A percentile compares a stretch with the other conserved stretches of the same genome.
Evolutionary conservation across 2,888 invertebrate genomes (phyloP).

Genomic region (Euproctis similis): DNA sequence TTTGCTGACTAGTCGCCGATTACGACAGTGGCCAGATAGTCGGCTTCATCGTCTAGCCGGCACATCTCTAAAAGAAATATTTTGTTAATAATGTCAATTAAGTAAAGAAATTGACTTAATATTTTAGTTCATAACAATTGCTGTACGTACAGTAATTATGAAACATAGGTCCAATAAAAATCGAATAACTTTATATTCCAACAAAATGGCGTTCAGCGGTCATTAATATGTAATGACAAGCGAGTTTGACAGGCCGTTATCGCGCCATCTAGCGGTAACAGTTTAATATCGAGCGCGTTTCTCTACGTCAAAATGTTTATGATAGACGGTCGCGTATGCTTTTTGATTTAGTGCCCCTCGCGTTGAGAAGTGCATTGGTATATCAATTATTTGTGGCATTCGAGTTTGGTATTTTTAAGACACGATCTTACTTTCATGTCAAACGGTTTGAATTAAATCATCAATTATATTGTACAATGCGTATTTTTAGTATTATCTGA

Average conservation of each 20-base stretch:
- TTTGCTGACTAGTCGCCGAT: no score
- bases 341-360: conserved; percentile 70
- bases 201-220: conserved; percentile 47
- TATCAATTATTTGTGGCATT: conserved; percentile 71
- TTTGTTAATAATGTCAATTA: no score
- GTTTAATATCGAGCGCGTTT: conserved; percentile 65
- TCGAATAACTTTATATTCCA: conserved; percentile 52
- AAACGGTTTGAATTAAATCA: conserved; percentile 62
- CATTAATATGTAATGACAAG: conserved; percentile 72
- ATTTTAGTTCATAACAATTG: no score
- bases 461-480: conserved; percentile 60
- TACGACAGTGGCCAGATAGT: no score
- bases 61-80: no score
- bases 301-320: conserved; percentile 69
- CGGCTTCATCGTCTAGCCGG: no score
- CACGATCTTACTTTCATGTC: conserved; percentile 73
- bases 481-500: conserved; percentile 63
- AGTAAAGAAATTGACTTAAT: no score
- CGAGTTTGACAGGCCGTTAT: conserved; percentile 68
- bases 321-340: conserved; percentile 54
- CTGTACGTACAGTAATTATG: no score
- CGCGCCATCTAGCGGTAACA: conserved; percentile 70
- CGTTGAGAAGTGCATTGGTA: conserved; percentile 67
- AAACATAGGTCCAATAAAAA: conserved; percentile 40
- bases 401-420: conserved; percentile 63